Conservation (phyloP, 37 sponge, comb jelly and placozoan genomes). For the Mnemiopsis leidyi region DNA sequence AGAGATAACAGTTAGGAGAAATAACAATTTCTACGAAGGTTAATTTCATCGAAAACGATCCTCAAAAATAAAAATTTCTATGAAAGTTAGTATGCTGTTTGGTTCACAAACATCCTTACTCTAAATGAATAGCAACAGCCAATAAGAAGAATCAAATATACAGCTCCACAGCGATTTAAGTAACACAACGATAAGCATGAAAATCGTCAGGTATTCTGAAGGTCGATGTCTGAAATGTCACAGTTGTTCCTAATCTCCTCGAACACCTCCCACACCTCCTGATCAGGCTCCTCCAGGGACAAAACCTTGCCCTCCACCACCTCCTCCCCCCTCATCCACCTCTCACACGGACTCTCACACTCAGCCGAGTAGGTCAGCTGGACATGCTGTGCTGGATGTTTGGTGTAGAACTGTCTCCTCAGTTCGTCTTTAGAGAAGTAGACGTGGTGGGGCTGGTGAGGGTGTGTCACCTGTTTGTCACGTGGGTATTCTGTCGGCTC, state of each 20-base stretch:
- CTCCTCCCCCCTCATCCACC: not conserved
- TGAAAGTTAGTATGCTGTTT: no score
- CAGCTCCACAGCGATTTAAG: no score
- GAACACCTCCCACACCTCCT: not conserved
- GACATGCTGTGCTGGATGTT: not conserved
- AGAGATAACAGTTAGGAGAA: no score
- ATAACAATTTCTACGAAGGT: no score
- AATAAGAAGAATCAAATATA: no score
- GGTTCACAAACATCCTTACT: no score
- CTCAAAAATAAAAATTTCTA: no score
- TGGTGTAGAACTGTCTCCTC: slow-evolving; percentile 10
- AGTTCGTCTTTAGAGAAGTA: slow-evolving; percentile 60
- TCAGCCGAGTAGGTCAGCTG: not conserved
- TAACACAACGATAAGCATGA: no score
- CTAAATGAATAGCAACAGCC: no score
- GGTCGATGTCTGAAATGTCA: not conserved
- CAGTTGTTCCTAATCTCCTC: not conserved
- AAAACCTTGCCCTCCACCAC: not conserved
- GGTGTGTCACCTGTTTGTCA: slow-evolving; percentile 1
- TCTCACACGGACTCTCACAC: not conserved
- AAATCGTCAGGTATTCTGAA: not conserved
- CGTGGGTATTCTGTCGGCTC: slow-evolving; percentile 30
- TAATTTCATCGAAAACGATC: no score
- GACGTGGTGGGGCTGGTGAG: slow-evolving; percentile 31
- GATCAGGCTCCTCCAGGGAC: not conserved